phyloP scores from a whole-genome alignment of 2,888 invertebrate genomes.

The Octonoba sinensis region DNA sequence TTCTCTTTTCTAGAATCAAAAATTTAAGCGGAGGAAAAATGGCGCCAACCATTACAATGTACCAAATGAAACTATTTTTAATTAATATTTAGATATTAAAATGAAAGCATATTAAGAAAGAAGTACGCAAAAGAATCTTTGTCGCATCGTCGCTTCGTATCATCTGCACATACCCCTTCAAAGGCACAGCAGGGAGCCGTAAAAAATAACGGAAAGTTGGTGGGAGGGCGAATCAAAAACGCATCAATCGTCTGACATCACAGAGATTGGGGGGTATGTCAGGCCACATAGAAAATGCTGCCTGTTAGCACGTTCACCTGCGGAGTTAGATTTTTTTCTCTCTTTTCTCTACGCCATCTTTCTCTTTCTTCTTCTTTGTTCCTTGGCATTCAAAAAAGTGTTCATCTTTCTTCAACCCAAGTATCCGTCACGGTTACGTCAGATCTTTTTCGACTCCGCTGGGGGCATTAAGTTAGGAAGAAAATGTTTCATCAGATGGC shows the following conservation, averaged over 20 bases:
- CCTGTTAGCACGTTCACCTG: constrained; percentile 53
- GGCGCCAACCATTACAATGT: too few relatives aligned
- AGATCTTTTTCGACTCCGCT: too few relatives aligned
- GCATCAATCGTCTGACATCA: constrained; percentile 47
- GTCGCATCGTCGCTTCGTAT: background rate
- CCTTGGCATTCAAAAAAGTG: too few relatives aligned
- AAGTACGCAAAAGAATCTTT: background rate
- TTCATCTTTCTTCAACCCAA: too few relatives aligned
- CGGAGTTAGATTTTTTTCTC: constrained; percentile 6
- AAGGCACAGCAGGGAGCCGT: constrained; percentile 11
- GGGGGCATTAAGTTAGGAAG: too few relatives aligned
- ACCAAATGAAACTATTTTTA: too few relatives aligned
- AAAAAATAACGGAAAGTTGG: constrained; percentile 18
- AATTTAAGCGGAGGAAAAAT: too few relatives aligned
- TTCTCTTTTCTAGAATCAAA: too few relatives aligned
- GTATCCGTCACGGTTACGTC: too few relatives aligned
- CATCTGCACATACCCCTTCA: background rate
- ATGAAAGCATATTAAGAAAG: too few relatives aligned
- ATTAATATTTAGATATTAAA: too few relatives aligned
- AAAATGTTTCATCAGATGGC: too few relatives aligned
- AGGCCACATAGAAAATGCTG: constrained; percentile 50
- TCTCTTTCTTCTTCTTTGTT: background rate
- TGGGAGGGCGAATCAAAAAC: constrained; percentile 56
- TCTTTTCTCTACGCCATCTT: background rate
- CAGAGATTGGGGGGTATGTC: constrained; percentile 22